Evolutionary conservation across 2,797 vertebrate species (phyloP), one percentile per base, ranked within the genome.

Genomic region (Anableps anableps): DNA sequence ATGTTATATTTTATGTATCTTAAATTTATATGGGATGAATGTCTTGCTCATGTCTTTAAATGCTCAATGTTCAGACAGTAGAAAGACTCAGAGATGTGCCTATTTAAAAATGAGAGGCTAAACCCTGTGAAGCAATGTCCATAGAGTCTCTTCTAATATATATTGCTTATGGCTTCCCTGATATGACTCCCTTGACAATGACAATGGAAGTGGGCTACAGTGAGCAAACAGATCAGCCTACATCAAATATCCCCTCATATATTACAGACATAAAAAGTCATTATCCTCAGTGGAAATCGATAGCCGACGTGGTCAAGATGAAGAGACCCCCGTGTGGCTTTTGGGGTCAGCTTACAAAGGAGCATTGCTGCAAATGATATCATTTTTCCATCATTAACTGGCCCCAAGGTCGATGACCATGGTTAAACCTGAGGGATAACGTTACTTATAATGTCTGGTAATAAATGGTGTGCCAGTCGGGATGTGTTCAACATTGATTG

Each of bases 241-340:
- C 88, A 91, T 93, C 92, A 92, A 92, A 93, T 91, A 91, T 85
- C 89, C 80, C 91, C 88, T 93, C 93, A 88, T 94, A 94, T 94
- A 94, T 94, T 93, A 94, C 91, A 86, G 80, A 91, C 92, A 94
- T 93, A 94, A 94, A 94, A 94, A 94, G 91, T 94, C 93, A 94
- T 94, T 94, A 94, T 87, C 91, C 91, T 92, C 92, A 90, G 91
- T 85, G 88, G 93, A 93, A 93, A 94, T 94, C 93, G 86, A 94
- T 94, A 93, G 88, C 88, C 82, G 83, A 83, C 92, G 79, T 85
- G 91, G 93, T 91, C 91, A 91, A 94, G 93, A 93, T 92, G 89
- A 94, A 94, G 92, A 92, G 93, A 93, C 90, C 92, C 92, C 85
- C 85, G 84, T 86, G 92, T 85, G 91, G 89, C 90, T 93, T 94